Conservation (phyloP, 2,888 invertebrate species). For the Erannis defoliaria region DNA sequence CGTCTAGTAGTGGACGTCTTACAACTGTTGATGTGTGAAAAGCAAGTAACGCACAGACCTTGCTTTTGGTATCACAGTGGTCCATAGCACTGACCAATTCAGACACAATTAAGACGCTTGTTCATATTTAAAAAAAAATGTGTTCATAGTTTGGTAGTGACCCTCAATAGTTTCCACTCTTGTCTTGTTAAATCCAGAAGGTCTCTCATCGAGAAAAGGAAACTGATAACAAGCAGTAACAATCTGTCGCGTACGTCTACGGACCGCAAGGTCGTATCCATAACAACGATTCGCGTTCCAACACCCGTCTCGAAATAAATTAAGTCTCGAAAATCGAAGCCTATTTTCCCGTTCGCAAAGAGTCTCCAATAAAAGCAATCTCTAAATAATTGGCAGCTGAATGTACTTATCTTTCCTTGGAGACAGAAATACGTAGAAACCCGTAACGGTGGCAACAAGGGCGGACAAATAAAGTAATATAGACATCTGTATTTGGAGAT, state of each 20-base stretch:
- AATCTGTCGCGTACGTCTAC: constrained; percentile 8
- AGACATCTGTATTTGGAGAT: constrained; percentile 58
- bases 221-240: constrained; percentile 11
- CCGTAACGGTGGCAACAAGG: constrained; percentile 50
- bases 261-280: constrained; percentile 22
- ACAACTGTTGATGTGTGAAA: no score
- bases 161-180: background rate
- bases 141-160: no score
- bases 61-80: no score
- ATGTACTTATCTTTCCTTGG: constrained; percentile 39
- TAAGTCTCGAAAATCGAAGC: constrained; percentile 19
- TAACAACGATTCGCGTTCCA: constrained; percentile 10
- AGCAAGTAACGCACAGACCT: no score
- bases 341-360: constrained; percentile 26
- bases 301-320: constrained; percentile 23
- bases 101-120: no score
- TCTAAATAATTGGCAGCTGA: constrained; percentile 41
- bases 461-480: constrained; percentile 58
- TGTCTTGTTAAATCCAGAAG: background rate
- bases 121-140: no score
- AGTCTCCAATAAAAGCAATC: constrained; percentile 35
- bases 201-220: background rate
- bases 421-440: constrained; percentile 34
- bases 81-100: no score
- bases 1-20: no score